phyloP scores from a whole-genome alignment of 2,113 vertebrate species.

The Telmatochromis brichardi region DNA sequence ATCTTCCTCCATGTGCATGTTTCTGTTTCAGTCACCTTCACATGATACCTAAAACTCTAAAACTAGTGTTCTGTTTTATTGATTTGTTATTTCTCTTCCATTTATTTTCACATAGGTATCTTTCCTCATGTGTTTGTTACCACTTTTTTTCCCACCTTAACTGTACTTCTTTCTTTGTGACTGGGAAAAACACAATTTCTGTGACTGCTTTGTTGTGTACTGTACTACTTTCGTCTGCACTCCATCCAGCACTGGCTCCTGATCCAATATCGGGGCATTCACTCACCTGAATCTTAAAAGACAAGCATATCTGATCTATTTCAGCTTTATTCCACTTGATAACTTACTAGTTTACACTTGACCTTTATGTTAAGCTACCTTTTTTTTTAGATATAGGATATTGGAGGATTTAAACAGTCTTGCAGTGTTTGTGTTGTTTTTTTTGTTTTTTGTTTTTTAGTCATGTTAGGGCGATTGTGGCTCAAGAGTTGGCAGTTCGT shows the following conservation, averaged over 20 bases:
- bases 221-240: background rate
- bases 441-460: fast-evolving
- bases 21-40: background rate
- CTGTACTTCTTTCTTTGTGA: background rate
- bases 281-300: background rate
- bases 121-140: background rate
- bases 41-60: background rate
- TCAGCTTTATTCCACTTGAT: background rate
- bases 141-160: fast-evolving
- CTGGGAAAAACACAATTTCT: background rate
- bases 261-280: background rate
- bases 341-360: background rate
- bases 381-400: fast-evolving
- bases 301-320: background rate
- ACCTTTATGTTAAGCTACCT: fast-evolving
- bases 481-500: fast-evolving
- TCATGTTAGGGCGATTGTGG: fast-evolving
- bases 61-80: background rate
- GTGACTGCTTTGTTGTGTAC: background rate
- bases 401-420: background rate
- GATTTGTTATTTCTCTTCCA: background rate
- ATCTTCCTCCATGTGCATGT: background rate
- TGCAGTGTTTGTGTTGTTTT: fast-evolving
- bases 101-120: background rate
- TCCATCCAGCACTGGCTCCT: background rate